phyloP scores from a whole-genome alignment of 1,140 invertebrate species.

The Trichonephila clavata region DNA sequence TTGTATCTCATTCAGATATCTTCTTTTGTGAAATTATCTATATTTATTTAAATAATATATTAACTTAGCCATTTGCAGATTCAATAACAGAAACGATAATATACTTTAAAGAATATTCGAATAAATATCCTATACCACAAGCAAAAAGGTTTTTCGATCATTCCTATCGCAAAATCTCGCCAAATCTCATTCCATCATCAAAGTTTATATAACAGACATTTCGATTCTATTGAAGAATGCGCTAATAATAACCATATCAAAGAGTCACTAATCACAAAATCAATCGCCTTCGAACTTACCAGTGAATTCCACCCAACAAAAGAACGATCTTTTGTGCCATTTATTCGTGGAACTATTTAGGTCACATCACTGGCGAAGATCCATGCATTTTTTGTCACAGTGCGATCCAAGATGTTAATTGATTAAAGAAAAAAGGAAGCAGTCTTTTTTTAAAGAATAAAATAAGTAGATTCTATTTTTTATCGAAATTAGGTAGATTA shows the following conservation, averaged over 20 bases:
- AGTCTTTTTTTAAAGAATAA: not conserved
- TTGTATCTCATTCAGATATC: too few species aligned
- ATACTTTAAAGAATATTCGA: not conserved
- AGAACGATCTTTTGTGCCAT: slow-evolving; percentile 41
- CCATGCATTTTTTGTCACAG: slow-evolving; percentile 2
- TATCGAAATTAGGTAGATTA: not conserved
- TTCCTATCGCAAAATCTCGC: not conserved
- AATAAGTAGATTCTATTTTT: not conserved
- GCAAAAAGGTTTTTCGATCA: not conserved
- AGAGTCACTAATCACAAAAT: slow-evolving; percentile 73
- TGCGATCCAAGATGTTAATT: slow-evolving; percentile 30
- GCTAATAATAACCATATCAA: slow-evolving; percentile 66
- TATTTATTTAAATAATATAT: too few species aligned
- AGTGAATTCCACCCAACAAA: slow-evolving; percentile 43
- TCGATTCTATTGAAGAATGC: slow-evolving; percentile 62
- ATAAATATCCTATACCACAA: not conserved
- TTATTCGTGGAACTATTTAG: slow-evolving; percentile 24
- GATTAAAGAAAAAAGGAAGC: slow-evolving; percentile 8
- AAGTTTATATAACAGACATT: slow-evolving; percentile 26
- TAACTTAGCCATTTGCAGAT: not conserved
- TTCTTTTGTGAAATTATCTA: too few species aligned
- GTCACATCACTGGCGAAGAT: slow-evolving; percentile 41
- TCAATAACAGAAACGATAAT: not conserved
- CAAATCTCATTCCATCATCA: slow-evolving; percentile 26
- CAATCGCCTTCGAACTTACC: slow-evolving; percentile 41